Evolutionary conservation across 2,797 vertebrate genomes (phyloP).

Genomic region (Danio albolineatus): DNA sequence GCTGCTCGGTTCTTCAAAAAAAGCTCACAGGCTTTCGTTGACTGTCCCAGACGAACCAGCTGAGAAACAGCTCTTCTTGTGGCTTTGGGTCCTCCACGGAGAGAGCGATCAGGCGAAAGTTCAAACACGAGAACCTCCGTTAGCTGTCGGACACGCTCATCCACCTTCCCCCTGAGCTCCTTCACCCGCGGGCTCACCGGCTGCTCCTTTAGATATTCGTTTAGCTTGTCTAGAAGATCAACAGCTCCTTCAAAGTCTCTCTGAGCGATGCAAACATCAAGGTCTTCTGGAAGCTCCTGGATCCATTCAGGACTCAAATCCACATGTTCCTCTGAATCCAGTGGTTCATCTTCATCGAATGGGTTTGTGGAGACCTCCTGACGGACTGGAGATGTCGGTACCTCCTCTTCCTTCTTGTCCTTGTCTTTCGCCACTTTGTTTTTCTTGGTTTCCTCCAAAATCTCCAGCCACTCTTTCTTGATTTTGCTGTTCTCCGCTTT

Average conservation of each 20-base stretch:
- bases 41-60: conserved; percentile 94
- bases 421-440: conserved; percentile 87
- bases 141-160: conserved; percentile 90
- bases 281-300: conserved; percentile 94
- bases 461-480: conserved; percentile 98
- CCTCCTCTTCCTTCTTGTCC: conserved; percentile 87
- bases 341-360: conserved; percentile 76
- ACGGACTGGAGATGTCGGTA: conserved; percentile 73
- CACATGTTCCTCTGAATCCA: conserved; percentile 79
- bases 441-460: conserved; percentile 95
- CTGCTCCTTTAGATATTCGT: conserved; percentile 88
- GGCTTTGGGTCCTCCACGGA: conserved; percentile 92
- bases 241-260: conserved; percentile 97
- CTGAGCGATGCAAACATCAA: conserved; percentile 97
- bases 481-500: conserved; percentile 98
- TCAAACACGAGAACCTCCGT: conserved; percentile 96
- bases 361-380: conserved; percentile 85
- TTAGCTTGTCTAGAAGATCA: conserved; percentile 94
- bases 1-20: conserved; percentile 93
- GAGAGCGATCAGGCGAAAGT: conserved; percentile 91
- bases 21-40: conserved; percentile 95
- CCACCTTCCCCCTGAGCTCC: conserved; percentile 88
- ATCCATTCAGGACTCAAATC: conserved; percentile 94
- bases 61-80: conserved; percentile 94
- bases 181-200: conserved; percentile 85